Evolutionary conservation across 2,797 vertebrate species (phyloP), one percentile per base, ranked within the genome.

Genomic region (Esox lucius): DNA sequence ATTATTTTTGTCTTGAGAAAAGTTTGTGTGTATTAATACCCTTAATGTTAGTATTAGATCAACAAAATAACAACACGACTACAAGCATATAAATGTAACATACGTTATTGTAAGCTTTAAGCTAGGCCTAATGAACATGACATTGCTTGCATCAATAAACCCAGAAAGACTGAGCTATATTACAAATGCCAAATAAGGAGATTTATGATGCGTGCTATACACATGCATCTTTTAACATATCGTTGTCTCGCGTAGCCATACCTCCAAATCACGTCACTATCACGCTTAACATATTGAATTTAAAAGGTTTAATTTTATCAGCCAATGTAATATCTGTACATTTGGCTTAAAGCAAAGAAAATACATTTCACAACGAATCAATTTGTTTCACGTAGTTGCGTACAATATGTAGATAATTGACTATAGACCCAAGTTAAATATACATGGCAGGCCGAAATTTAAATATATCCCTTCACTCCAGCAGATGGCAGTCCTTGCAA

Each of bases 401-500:
- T 59, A 59, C 1, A 22, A 24, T 1, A 12, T 12, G n/a, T 56
- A 19, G 22, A 59, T 12, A 12, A 24, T 12, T 9, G 56, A 59
- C 56, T n/a, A 13, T 28, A 33, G 28, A 33, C 16, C 28, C 13
- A 39, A 13, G 35, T 24, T 59, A 24, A 59, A 9, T 4, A 24
- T 3, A 59, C 56, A 1, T 22, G n/a, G n/a, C n/a, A n/a, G 22
- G 22, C 22, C 12, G 56, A 31, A n/a, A 33, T 19, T 33, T 16
- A 13, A 11, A 72, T 31, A 46, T 22, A 1, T 35, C 9, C 7
- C 3, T 2, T 1, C 5, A 2, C 12, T 72, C 88, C 92, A 91
- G 87, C 84, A 93, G 92, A 76, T 87, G 91, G 89, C 90, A 84
- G 83, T 78, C n/a, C 78, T 56, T 79, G 78, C 89, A 88, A 88